Evolutionary conservation across 2,113 vertebrate species (phyloP).

Genomic region (Crocuta crocuta): DNA sequence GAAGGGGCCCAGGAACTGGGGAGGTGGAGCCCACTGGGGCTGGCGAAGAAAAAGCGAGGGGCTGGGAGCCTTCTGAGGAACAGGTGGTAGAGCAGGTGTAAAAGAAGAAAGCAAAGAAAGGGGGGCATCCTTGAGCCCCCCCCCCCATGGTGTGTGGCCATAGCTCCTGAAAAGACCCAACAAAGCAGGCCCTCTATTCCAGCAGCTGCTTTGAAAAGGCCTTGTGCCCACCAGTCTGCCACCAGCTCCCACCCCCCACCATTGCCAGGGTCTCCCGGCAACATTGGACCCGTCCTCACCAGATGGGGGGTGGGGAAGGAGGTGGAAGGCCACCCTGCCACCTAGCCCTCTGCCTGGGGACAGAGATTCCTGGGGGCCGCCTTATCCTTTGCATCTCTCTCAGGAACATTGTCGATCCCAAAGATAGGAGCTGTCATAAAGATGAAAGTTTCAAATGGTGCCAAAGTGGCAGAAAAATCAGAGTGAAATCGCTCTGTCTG

Average conservation of each 20-base stretch:
- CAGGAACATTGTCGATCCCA: background rate
- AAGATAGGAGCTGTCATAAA: background rate
- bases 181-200: background rate
- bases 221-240: background rate
- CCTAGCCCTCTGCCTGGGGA: background rate
- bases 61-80: background rate
- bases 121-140: background rate
- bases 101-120: background rate
- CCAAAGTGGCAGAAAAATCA: background rate
- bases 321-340: background rate
- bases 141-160: background rate
- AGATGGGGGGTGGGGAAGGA: background rate
- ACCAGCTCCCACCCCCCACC: background rate
- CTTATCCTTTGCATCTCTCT: background rate
- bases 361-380: background rate
- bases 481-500: background rate
- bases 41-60: background rate
- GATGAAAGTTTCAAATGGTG: background rate
- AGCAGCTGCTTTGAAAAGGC: constrained; percentile 27
- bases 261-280: background rate
- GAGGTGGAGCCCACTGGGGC: background rate
- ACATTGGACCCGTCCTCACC: background rate
- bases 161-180: constrained; percentile 17
- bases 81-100: constrained; percentile 1
- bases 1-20: background rate